A percentile compares a stretch with the other conserved stretches of the same genome.
Evolutionary conservation across 1,140 invertebrate species (phyloP).

Genomic region (Campoletis sonorensis): DNA sequence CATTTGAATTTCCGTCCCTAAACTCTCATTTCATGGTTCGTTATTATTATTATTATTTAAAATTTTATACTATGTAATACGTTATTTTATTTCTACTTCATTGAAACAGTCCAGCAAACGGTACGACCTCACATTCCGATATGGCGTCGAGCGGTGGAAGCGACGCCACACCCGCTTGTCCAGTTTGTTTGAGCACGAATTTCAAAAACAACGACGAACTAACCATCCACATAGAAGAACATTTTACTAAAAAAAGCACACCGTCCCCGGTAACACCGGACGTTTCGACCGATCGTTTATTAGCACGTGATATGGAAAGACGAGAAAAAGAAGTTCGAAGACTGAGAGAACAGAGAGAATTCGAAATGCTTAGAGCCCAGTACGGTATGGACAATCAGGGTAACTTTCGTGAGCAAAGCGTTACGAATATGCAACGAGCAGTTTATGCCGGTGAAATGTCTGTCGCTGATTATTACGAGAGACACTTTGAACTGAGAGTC

Average conservation of each 20-base stretch:
- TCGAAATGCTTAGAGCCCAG: conserved; percentile 87
- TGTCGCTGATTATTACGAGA: conserved; percentile 90
- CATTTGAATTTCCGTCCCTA: too few species aligned
- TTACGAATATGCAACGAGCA: conserved; percentile 88
- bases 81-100: conserved; percentile 9
- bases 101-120: conserved; percentile 69
- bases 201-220: conserved; percentile 77
- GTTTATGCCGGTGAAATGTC: conserved; percentile 91
- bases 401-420: conserved; percentile 88
- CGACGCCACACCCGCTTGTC: conserved; percentile 73
- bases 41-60: background rate
- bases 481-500: conserved; percentile 84
- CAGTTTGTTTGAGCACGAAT: conserved; percentile 77
- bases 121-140: conserved; percentile 63
- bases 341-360: conserved; percentile 86
- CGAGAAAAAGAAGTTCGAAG: conserved; percentile 84
- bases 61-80: background rate
- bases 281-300: conserved; percentile 76
- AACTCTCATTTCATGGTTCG: too few species aligned
- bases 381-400: conserved; percentile 94
- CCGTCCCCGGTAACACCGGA: conserved; percentile 77
- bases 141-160: conserved; percentile 62
- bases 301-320: conserved; percentile 81
- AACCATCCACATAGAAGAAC: conserved; percentile 84
- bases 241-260: conserved; percentile 78